phyloP scores from a whole-genome alignment of 1,140 invertebrate species.

The Drosophila nasuta region DNA sequence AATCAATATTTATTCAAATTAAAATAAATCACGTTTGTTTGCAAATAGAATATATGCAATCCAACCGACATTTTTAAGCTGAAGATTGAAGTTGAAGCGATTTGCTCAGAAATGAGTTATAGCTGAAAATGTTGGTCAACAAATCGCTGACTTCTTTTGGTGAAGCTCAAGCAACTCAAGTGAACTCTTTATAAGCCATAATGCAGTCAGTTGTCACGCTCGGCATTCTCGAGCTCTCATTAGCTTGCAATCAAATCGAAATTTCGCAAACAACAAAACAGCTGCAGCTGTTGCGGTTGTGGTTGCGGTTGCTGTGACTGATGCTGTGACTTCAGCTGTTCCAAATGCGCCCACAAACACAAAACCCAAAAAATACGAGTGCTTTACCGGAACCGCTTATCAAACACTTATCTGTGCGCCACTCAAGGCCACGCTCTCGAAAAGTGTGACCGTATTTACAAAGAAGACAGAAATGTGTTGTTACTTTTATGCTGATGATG shows the following conservation, averaged over 20 bases:
- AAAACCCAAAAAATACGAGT: constrained; percentile 3
- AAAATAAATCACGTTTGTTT: constrained; percentile 1
- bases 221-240: constrained; percentile 21
- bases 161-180: neutral
- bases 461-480: constrained; percentile 12
- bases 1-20: no score
- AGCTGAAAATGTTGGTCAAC: neutral
- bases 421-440: neutral
- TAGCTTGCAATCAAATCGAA: constrained; percentile 20
- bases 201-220: constrained; percentile 20
- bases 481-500: constrained; percentile 14
- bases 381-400: constrained; percentile 51
- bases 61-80: neutral
- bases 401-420: neutral
- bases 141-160: constrained; percentile 1
- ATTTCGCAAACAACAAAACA: constrained; percentile 15
- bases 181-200: neutral
- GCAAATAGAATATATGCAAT: neutral
- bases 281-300: constrained; percentile 33
- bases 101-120: neutral
- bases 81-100: neutral
- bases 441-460: constrained; percentile 7
- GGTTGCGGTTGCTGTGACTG: constrained; percentile 41
- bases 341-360: constrained; percentile 10
- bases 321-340: constrained; percentile 1